A percentile compares a stretch with the other conserved stretches of the same genome.
Evolutionary conservation across 2,797 vertebrate species (phyloP).

Genomic region (Merluccius polli): DNA sequence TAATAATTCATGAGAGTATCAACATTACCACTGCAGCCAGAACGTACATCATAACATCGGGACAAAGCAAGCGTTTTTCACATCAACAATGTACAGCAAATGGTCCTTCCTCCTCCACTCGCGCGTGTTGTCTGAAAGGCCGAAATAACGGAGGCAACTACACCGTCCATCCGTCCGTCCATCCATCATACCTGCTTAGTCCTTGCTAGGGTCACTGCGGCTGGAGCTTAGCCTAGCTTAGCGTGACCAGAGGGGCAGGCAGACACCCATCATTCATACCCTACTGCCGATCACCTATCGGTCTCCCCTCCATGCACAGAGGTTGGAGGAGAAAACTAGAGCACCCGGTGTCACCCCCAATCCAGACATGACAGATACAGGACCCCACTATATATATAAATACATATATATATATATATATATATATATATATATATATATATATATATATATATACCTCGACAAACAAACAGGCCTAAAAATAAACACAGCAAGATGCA

Average conservation of each 20-base stretch:
- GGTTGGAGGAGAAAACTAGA: not conserved
- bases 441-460: not conserved
- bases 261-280: not conserved
- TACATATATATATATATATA: too few relatives aligned
- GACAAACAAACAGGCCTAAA: not conserved
- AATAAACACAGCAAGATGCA: not conserved
- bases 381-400: too few relatives aligned
- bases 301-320: not conserved
- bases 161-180: too few relatives aligned
- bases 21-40: too few relatives aligned
- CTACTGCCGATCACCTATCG: not conserved
- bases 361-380: not conserved
- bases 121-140: too few relatives aligned
- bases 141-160: too few relatives aligned
- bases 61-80: too few relatives aligned
- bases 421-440: not conserved
- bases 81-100: too few relatives aligned
- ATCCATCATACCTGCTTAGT: too few relatives aligned
- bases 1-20: not conserved
- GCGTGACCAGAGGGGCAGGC: not conserved
- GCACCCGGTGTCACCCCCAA: not conserved
- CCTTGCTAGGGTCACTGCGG: too few relatives aligned
- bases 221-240: not conserved
- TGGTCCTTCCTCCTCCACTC: too few relatives aligned
- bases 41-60: too few relatives aligned